phyloP scores from a whole-genome alignment of 2,888 invertebrate species.

The Pandemis corylana region DNA sequence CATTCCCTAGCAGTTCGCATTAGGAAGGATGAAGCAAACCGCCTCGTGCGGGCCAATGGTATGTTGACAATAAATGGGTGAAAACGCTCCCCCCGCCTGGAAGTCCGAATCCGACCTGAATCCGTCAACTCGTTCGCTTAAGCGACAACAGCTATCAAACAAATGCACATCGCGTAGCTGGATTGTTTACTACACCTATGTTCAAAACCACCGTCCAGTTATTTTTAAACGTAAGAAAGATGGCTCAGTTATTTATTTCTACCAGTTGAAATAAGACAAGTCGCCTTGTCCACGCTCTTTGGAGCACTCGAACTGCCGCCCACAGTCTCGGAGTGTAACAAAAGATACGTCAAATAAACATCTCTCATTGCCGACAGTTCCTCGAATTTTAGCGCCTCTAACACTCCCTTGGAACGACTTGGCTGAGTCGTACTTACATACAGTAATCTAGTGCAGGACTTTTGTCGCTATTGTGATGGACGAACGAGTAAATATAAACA shows the following conservation, averaged over 20 bases:
- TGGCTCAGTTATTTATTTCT: neutral
- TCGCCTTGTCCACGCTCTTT: conserved; percentile 32
- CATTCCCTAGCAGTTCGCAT: too few species aligned
- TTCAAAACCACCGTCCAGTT: neutral
- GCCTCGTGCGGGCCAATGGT: too few species aligned
- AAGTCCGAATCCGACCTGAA: too few species aligned
- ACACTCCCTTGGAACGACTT: conserved; percentile 32
- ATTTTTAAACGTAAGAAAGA: neutral
- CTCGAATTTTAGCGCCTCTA: conserved; percentile 28
- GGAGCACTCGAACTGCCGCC: conserved; percentile 40
- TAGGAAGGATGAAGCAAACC: too few species aligned
- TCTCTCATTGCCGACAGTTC: conserved; percentile 33
- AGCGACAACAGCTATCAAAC: neutral
- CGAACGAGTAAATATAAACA: neutral
- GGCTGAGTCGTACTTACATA: conserved; percentile 9
- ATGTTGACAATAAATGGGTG: too few species aligned
- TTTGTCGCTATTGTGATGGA: neutral
- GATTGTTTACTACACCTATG: neutral
- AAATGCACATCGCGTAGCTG: neutral
- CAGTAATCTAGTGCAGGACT: neutral
- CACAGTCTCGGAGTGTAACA: conserved; percentile 52
- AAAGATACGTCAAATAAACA: conserved; percentile 52
- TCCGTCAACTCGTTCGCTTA: neutral
- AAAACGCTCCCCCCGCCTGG: too few species aligned
- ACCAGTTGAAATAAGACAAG: conserved; percentile 27